Base-by-base conservation (phyloP, 2,113 vertebrate genomes). In the Atrichornis clamosus region DNA sequence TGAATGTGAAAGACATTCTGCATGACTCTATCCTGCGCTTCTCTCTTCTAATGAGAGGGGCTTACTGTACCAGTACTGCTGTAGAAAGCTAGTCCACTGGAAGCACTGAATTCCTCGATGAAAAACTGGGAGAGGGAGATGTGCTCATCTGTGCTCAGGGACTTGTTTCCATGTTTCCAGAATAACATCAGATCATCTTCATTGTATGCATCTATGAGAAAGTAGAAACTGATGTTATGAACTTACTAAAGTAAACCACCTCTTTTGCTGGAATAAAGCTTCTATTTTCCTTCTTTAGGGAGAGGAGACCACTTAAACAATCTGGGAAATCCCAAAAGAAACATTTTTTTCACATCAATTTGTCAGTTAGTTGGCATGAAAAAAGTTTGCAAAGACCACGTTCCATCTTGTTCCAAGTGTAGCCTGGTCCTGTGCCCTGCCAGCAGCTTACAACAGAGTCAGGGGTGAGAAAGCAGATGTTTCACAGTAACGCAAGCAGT, bases 111-210 rank as follows among this genome's bases (percentile, higher is more conserved):
- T 87, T 99, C 98, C 90, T 99, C 98, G 2, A 99, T 98, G 97
- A 99, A 99, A 97, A 99, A 99, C 97, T 99, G 99, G 68, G 99
- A 99, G 88, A 99, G 95, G 69, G 98, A 98, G 50, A 99, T 99
- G 84, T 99, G 98, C 13, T 99, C 99, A 53, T 98, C 98, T 6
- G 98, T 99, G 93, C 98, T 98, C 60, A 99, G 96, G 50, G 99
- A 99, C 80, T 99, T 98, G 75, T 99, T 99, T 37, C 99, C 99
- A 3, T 98, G 98, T 96, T 99, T 99, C 99, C 99, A 99, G 97
- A 99, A 99, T 4, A 99, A 92, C 99, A 99, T 99, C 78, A 99
- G 96, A 96, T 99, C 99, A 35, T 99, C 99, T 95, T 99, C 99
- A 89, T 98, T 99, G 83, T 99, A 99, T 1, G 99, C 99, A 90